A percentile compares a stretch with the other conserved stretches of the same genome.
These are phyloP conservation scores for Argya squamiceps DNA, from an alignment of 2,797 vertebrate genomes.

Conservation along the genomic window DNA sequence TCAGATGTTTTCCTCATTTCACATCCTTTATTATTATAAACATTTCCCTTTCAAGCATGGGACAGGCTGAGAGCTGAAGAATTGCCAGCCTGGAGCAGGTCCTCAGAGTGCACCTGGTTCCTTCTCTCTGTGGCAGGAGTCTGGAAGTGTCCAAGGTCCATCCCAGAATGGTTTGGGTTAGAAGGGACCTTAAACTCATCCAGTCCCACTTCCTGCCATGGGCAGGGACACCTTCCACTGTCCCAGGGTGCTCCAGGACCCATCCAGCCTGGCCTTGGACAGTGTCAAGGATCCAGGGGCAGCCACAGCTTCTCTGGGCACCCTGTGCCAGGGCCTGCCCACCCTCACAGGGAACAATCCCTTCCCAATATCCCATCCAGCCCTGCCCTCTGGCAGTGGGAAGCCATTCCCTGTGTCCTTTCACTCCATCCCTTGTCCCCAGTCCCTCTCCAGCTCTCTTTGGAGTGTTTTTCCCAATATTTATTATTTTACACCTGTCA, in stretches of 20 bases:
- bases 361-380: rapidly evolving
- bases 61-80: not conserved
- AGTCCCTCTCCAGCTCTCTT: not conserved
- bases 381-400: not conserved
- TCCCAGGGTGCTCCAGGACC: rapidly evolving
- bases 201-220: not conserved
- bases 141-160: not conserved
- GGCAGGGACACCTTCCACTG: not conserved
- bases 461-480: not conserved
- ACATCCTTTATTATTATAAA: not conserved
- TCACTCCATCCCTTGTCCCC: rapidly evolving
- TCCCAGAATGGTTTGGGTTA: not conserved
- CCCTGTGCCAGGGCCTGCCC: rapidly evolving
- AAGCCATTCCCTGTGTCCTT: not conserved
- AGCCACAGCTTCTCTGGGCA: not conserved
- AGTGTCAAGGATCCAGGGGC: not conserved
- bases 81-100: not conserved
- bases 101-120: not conserved
- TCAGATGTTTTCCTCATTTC: not conserved
- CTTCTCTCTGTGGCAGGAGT: not conserved
- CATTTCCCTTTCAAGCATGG: not conserved
- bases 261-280: rapidly evolving
- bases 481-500: not conserved
- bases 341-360: rapidly evolving
- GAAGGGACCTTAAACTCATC: not conserved